Evolutionary conservation across 2,888 invertebrate species (phyloP).

Genomic region (Doris montereyensis): DNA sequence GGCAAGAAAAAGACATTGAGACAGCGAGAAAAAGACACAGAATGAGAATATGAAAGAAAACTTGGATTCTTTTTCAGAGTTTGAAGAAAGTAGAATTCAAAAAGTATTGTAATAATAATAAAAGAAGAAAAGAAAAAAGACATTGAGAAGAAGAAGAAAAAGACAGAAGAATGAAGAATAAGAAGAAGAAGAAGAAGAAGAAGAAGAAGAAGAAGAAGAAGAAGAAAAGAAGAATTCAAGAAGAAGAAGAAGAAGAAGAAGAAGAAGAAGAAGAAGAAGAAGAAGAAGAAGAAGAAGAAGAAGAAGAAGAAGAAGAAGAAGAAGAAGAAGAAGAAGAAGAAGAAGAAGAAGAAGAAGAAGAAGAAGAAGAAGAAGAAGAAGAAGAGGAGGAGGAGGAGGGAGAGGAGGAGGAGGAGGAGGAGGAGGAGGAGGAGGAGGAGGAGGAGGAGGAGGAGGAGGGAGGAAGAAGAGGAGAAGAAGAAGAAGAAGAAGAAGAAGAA

Average conservation of each 20-base stretch:
- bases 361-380: neutral
- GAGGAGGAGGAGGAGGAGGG: neutral
- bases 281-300: neutral
- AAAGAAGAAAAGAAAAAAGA: neutral
- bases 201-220: neutral
- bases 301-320: conserved; percentile 5
- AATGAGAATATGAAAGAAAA: too few species aligned
- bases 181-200: neutral
- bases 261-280: neutral
- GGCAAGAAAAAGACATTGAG: too few species aligned
- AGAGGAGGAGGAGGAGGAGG: neutral
- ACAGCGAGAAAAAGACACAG: neutral
- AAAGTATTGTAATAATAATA: neutral
- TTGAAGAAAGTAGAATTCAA: neutral
- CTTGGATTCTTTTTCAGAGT: neutral
- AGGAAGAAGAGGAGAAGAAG: neutral
- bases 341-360: neutral
- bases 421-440: conserved; percentile 9
- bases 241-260: neutral
- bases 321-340: conserved; percentile 2
- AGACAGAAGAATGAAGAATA: neutral
- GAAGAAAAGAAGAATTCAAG: neutral
- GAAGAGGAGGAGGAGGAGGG: neutral
- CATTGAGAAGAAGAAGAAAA: neutral
- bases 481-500: conserved; percentile 21